phyloP scores from a whole-genome alignment of 2,888 invertebrate species.

The Drosophila aldrichi region DNA sequence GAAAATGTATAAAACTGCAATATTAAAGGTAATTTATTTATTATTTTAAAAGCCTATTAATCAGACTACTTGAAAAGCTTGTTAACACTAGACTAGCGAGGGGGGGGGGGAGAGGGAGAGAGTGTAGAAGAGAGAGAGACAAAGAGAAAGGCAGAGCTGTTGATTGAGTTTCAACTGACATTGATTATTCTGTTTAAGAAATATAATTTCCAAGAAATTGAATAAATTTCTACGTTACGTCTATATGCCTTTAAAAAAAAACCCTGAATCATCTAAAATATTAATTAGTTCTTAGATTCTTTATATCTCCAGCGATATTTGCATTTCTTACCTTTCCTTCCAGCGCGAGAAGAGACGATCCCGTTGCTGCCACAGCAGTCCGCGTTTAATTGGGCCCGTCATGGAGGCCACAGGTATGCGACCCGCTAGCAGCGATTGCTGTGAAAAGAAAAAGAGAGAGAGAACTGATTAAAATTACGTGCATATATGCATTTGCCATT shows the following conservation, averaged over 20 bases:
- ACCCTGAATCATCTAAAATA: neutral
- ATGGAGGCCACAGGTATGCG: conserved; percentile 86
- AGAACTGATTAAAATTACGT: conserved; percentile 36
- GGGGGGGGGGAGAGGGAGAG: too few species aligned
- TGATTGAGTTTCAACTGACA: too few species aligned
- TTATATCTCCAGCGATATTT: neutral
- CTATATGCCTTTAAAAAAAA: neutral
- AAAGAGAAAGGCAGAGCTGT: too few species aligned
- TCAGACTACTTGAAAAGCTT: too few species aligned
- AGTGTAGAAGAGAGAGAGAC: too few species aligned
- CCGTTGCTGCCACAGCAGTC: conserved; percentile 88
- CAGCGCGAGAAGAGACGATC: conserved; percentile 88
- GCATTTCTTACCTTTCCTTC: conserved; percentile 87
- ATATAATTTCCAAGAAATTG: too few species aligned
- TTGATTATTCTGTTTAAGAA: too few species aligned
- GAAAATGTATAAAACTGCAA: too few species aligned
- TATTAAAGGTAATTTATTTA: too few species aligned
- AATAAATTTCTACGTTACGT: too few species aligned
- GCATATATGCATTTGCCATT: conserved; percentile 6
- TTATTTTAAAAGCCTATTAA: too few species aligned
- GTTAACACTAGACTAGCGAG: too few species aligned
- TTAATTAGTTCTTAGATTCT: neutral
- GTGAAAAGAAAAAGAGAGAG: conserved; percentile 54
- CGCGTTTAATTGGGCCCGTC: conserved; percentile 88
- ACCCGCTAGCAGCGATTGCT: conserved; percentile 85